phyloP scores from a whole-genome alignment of 2,797 vertebrate species.

The Florisuga fusca region DNA sequence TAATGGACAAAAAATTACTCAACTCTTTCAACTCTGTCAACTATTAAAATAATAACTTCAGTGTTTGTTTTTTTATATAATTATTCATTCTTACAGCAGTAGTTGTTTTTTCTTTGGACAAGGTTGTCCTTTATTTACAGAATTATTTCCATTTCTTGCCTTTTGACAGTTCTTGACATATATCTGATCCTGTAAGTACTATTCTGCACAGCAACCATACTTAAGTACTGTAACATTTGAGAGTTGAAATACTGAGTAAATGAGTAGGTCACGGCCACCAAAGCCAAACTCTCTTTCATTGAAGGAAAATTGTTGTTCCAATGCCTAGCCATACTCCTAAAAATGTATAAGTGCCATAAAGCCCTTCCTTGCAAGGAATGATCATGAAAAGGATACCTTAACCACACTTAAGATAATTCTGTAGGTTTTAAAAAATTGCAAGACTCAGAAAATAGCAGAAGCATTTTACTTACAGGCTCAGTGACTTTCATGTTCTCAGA shows the following conservation, averaged over 20 bases:
- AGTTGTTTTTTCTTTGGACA: background rate
- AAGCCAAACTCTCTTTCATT: constrained; percentile 59
- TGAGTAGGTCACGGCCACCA: constrained; percentile 15
- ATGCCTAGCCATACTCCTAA: background rate
- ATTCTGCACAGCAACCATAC: constrained; percentile 33
- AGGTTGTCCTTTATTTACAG: background rate
- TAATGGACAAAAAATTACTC: constrained; percentile 44
- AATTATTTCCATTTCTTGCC: constrained; percentile 5
- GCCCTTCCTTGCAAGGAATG: background rate
- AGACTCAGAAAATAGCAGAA: background rate
- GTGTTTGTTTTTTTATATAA: background rate
- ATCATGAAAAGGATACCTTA: background rate
- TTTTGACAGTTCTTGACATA: constrained; percentile 36
- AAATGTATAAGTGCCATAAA: background rate
- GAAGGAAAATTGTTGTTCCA: constrained; percentile 36
- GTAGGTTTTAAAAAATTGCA: background rate
- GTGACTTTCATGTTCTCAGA: constrained; percentile 81
- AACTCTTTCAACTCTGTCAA: background rate
- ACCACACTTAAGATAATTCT: background rate
- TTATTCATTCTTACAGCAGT: background rate
- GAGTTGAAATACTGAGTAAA: constrained; percentile 48
- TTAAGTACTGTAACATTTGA: constrained; percentile 57
- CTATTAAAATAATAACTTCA: background rate
- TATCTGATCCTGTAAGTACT: constrained; percentile 37
- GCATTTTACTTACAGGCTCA: constrained; percentile 84